phyloP scores from a whole-genome alignment of 1,140 invertebrate genomes.

The Palaemon carinicauda region DNA sequence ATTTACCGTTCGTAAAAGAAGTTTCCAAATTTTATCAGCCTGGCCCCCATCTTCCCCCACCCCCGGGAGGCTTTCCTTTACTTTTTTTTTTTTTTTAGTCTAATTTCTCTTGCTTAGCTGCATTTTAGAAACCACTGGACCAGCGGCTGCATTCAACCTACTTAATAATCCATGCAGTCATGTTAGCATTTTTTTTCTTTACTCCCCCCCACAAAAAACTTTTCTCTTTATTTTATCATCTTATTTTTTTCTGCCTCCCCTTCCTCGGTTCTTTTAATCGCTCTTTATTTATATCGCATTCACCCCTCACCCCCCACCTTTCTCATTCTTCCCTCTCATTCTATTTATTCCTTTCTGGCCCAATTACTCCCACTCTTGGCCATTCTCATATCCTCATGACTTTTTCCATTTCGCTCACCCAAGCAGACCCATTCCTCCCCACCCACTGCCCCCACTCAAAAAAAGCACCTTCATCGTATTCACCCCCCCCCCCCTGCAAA shows the following conservation, averaged over 20 bases:
- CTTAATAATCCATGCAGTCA: conserved; percentile 45
- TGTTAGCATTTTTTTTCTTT: neutral
- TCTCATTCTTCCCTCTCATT: neutral
- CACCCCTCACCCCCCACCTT: neutral
- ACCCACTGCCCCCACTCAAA: too few relatives aligned
- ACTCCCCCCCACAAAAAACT: neutral
- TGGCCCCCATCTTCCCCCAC: neutral
- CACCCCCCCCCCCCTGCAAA: neutral
- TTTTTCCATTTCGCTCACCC: neutral
- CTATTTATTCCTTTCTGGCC: conserved; percentile 12
- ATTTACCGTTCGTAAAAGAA: conserved; percentile 36
- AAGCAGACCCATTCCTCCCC: too few relatives aligned
- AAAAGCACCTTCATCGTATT: too few relatives aligned
- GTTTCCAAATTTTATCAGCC: conserved; percentile 1
- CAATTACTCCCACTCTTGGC: neutral
- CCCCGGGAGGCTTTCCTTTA: neutral
- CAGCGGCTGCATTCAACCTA: conserved; percentile 7
- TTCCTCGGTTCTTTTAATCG: conserved; percentile 28
- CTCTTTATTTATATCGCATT: conserved; percentile 33
- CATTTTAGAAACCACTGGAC: conserved; percentile 11
- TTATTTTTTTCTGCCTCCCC: neutral
- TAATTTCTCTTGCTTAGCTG: neutral
- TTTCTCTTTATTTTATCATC: neutral
- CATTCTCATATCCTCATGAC: conserved; percentile 22
- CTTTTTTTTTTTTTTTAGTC: too few relatives aligned